These are phyloP conservation scores for Brachyistius frenatus DNA, from an alignment of 2,113 vertebrate genomes.

Conservation along the genomic window DNA sequence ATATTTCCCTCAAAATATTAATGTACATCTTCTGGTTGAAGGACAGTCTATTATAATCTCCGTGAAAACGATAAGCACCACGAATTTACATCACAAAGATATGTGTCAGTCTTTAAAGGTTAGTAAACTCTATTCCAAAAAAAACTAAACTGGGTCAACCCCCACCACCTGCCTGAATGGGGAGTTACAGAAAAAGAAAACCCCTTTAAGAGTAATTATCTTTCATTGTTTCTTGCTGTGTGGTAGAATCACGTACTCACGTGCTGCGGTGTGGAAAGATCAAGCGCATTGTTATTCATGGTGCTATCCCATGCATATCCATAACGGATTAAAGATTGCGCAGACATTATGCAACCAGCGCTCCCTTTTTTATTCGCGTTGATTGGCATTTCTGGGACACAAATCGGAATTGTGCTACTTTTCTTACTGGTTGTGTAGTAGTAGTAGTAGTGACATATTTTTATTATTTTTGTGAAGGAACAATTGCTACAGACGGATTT, in stretches of 20 bases:
- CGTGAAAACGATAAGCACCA: neutral
- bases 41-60: neutral
- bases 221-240: slow-evolving; percentile 34
- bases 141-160: neutral
- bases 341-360: slow-evolving; percentile 70
- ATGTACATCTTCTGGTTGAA: too few relatives aligned
- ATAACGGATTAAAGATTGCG: slow-evolving; percentile 71
- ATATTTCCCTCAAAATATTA: neutral
- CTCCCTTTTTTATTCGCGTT: slow-evolving; percentile 8
- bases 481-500: too few relatives aligned
- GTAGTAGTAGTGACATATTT: neutral
- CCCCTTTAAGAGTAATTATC: neutral
- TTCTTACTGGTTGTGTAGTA: neutral
- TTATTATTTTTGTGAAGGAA: too few relatives aligned
- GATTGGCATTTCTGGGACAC: slow-evolving; percentile 75
- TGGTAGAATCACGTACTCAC: slow-evolving; percentile 30
- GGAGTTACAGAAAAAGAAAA: neutral
- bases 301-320: slow-evolving; percentile 64
- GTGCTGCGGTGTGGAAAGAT: slow-evolving; percentile 47
- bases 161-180: neutral
- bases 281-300: slow-evolving; percentile 51
- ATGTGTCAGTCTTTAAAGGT: neutral
- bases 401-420: slow-evolving; percentile 39
- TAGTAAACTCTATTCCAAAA: neutral
- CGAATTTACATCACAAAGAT: slow-evolving; percentile 1